These are phyloP conservation scores for Piscicola geometra DNA, from an alignment of 2,888 invertebrate genomes.

Conservation along the genomic window DNA sequence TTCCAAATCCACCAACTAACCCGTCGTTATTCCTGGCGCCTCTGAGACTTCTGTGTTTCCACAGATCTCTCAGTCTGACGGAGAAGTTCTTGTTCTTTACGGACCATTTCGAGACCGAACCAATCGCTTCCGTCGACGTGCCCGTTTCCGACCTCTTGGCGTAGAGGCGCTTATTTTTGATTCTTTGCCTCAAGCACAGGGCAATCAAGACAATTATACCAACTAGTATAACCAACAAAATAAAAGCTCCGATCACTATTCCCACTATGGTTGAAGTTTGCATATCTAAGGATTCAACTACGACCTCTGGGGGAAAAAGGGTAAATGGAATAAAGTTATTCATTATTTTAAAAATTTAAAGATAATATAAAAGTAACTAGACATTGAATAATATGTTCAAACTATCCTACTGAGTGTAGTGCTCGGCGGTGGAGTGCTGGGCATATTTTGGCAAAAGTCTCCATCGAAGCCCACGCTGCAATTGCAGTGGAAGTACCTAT, in stretches of 20 bases:
- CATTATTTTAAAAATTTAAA: not conserved
- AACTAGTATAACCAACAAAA: slow-evolving; percentile 3
- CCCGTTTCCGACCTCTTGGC: not conserved
- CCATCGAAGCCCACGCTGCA: slow-evolving; percentile 31
- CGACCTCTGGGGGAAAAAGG: no score
- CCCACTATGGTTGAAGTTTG: slow-evolving; percentile 13
- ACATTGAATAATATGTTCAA: no score
- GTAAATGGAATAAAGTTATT: no score
- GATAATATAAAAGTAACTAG: no score
- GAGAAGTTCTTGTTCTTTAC: slow-evolving; percentile 16
- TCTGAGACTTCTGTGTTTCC: slow-evolving; percentile 5
- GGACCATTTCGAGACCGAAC: slow-evolving; percentile 14
- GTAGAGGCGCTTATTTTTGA: not conserved
- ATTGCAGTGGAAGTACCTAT: slow-evolving; percentile 26
- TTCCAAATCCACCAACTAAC: not conserved
- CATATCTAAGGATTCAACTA: no score
- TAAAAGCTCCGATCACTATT: not conserved
- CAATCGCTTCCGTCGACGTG: not conserved
- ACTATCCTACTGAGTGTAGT: not conserved
- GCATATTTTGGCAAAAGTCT: slow-evolving; percentile 18
- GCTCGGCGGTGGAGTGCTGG: not conserved
- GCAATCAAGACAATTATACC: slow-evolving; percentile 1
- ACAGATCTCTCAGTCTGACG: slow-evolving; percentile 24
- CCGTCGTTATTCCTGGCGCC: not conserved
- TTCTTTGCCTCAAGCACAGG: not conserved